These are phyloP conservation scores for Lepidocyrtoides sp. DNA, from an alignment of 2,888 invertebrate species.

Conservation along the genomic window DNA sequence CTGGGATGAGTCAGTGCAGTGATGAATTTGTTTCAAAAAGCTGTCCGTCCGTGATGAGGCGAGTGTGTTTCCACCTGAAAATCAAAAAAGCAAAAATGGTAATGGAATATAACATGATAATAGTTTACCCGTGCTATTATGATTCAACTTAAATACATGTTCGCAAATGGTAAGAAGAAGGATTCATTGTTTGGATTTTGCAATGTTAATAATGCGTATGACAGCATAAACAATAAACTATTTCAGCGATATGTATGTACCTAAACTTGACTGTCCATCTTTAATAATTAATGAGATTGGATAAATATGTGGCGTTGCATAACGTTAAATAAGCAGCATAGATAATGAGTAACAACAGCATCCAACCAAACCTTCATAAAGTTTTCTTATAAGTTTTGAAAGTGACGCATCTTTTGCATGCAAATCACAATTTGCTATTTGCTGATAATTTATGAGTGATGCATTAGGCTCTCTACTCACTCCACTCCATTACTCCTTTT, in stretches of 20 bases:
- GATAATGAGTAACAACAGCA: neutral
- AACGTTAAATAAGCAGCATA: neutral
- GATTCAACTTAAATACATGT: too few relatives aligned
- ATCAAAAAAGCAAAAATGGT: neutral
- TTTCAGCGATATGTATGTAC: neutral
- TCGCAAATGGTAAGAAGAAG: neutral
- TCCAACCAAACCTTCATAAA: neutral
- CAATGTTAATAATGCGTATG: neutral
- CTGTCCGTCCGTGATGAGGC: conserved; percentile 1
- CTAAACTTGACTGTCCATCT: neutral
- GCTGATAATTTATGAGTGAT: conserved; percentile 50
- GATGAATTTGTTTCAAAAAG: conserved; percentile 13
- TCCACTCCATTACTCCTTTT: conserved; percentile 50
- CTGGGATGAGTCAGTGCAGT: neutral
- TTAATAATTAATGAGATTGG: conserved; percentile 52
- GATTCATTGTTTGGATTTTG: neutral
- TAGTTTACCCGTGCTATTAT: neutral
- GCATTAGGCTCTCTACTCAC: neutral
- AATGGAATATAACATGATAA: too few relatives aligned
- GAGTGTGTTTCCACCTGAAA: conserved; percentile 40
- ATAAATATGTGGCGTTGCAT: conserved; percentile 33
- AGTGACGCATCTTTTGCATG: conserved; percentile 34
- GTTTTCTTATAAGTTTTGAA: neutral
- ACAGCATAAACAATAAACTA: neutral
- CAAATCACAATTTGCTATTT: conserved; percentile 31